Evolutionary conservation across 2,888 invertebrate genomes (phyloP).

Genomic region (Esperia sulphurella): DNA sequence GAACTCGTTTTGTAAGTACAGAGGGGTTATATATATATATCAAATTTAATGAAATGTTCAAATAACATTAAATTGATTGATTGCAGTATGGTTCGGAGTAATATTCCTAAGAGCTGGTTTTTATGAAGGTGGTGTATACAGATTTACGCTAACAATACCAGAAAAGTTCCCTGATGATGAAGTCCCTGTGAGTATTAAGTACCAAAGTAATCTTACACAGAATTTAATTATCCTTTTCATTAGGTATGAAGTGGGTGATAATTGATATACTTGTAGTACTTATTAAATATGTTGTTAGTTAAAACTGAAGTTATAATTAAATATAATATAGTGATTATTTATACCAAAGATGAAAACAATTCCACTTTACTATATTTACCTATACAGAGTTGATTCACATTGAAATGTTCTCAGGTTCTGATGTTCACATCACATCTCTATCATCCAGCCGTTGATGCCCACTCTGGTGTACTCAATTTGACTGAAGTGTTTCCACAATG

Average conservation of each 20-base stretch:
- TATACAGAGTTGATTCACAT: background rate
- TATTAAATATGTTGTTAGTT: background rate
- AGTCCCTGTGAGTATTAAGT: slow-evolving; percentile 86
- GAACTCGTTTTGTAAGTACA: slow-evolving; percentile 86
- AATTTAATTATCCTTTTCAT: too few relatives aligned
- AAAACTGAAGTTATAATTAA: background rate
- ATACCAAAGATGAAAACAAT: background rate
- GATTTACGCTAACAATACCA: slow-evolving; percentile 92
- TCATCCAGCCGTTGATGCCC: slow-evolving; percentile 91
- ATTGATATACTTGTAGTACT: too few relatives aligned
- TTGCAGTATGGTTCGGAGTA: slow-evolving; percentile 94
- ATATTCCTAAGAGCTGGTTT: slow-evolving; percentile 93
- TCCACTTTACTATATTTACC: too few relatives aligned
- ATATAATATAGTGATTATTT: background rate
- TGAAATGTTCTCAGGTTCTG: slow-evolving; percentile 80
- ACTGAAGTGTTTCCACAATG: slow-evolving; percentile 90
- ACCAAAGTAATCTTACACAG: background rate
- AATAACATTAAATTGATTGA: slow-evolving; percentile 8
- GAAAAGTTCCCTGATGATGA: slow-evolving; percentile 92
- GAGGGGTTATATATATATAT: background rate
- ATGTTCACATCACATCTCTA: slow-evolving; percentile 90
- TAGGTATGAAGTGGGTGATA: too few relatives aligned
- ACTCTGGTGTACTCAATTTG: slow-evolving; percentile 88
- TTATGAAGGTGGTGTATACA: slow-evolving; percentile 94
- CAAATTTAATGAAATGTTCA: background rate